Base-by-base conservation (phyloP, 2,888 invertebrate genomes). In the Epistrophe grossulariae region DNA sequence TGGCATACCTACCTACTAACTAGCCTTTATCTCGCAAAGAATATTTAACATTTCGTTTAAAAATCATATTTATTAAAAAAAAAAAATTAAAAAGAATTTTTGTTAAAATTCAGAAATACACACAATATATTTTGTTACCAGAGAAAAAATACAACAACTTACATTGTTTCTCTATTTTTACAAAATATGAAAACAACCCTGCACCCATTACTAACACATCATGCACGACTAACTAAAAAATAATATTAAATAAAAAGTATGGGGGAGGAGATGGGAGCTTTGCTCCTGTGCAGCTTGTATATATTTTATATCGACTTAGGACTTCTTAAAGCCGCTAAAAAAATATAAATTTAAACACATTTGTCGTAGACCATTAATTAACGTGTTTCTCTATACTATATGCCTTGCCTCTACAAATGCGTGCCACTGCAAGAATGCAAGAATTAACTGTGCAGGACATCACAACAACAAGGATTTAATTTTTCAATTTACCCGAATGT, bases 311-410 rank as follows among this genome's bases (percentile, higher is more conserved):
- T 60, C 38, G 45, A 45, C 72, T 48, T 0, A 70, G 64, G 70
- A 70, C 72, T 62, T 35, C 48, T 79, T 78, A 59, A 79, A 68
- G 62, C 79, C 55, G 72, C 71, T 87, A 72, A n/a, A n/a, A n/a
- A n/a, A 62, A 83, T 87, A 72, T 72, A 83, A 83, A 83, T 87
- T 76, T 72, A 83, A 83, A 83, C 71, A 87, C 74, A 83, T 79
- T 87, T 87, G 83, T 87, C 71, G 87, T 76, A 87, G 79, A 83
- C 83, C 52, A 87, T 87, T 87, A 87, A 87, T 87, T 87, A 87
- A 79, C 83, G 59, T 55, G 70, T 48, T 31, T 40, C 45, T 57
- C 55, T 40, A 40, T n/a, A n/a, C n/a, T n/a, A n/a, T n/a, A n/a
- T 48, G 15, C 70, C 24, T 38, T 50, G 9, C 57, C 19, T 15